Base-by-base conservation (phyloP, 1,140 invertebrate genomes). In the Vanessa atalanta region DNA sequence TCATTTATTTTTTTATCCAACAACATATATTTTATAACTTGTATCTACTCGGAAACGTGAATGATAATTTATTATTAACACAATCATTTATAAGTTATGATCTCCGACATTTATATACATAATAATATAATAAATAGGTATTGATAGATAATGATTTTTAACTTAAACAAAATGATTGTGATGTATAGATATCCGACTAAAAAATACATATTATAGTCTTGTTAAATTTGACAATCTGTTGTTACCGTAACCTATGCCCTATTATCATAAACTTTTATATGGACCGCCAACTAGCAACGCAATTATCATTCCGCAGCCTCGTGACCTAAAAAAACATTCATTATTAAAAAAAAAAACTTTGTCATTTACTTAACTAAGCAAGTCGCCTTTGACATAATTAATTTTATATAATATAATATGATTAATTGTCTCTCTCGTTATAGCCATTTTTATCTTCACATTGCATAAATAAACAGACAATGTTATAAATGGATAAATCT, bases 241-340 rank as follows among this genome's bases (percentile, higher is more conserved):
- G 87, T 91, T 91, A 89, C 86, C 77, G 80, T 92, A 91, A 92
- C 90, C 90, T 92, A 90, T 92, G 89, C 80, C 79, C 83, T 88
- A 82, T 88, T 87, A 87, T 87, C 83, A 57, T 78, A 73, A 79
- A 77, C 84, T 91, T 89, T 92, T 89, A 88, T 88, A 83, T 80
- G 78, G 73, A 79, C 69, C 82, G 84, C 88, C 85, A 88, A 88
- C 78, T 86, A 77, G 86, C 82, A 90, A 90, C 86, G 85, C 74
- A 73, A 70, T 88, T 90, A 91, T 92, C 88, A 86, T 82, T 75
- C 51, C 51, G 65, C 83, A 87, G 88, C 87, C 88, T 88, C 89
- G 78, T 92, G 88, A 91, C 90, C 89, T 86, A 91, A 92, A 90
- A 92, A 89, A 84, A 85, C 80, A 83, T 80, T 77, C 47, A 82